phyloP scores from a whole-genome alignment of 2,797 vertebrate species.

The Manis javanica region DNA sequence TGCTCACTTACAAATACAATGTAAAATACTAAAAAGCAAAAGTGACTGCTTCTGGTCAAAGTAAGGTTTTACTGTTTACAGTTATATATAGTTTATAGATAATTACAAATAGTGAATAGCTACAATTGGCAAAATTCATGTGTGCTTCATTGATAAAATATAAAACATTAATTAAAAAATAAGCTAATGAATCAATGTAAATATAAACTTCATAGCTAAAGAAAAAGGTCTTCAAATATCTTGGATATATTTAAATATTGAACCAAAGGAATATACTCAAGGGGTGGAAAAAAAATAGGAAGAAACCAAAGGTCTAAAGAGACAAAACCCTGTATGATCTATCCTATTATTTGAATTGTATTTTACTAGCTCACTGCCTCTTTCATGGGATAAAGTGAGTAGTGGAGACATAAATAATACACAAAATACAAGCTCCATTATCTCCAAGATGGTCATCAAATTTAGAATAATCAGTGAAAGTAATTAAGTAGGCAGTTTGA shows the following conservation, averaged over 20 bases:
- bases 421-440: neutral
- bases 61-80: neutral
- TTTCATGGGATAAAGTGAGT: neutral
- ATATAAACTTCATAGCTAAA: neutral
- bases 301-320: neutral
- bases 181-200: neutral
- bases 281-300: neutral
- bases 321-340: neutral
- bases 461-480: neutral
- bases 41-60: neutral
- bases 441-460: neutral
- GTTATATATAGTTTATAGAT: neutral
- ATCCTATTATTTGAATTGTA: neutral
- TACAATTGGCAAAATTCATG: neutral
- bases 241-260: neutral
- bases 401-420: neutral
- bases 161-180: slow-evolving; percentile 9
- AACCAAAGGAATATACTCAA: neutral
- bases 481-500: neutral
- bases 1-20: neutral
- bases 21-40: neutral
- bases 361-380: neutral
- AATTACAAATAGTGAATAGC: neutral
- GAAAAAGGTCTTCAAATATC: neutral
- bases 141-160: neutral